Evolutionary conservation across 2,113 vertebrate species (phyloP).

Genomic region (Xenopus laevis): DNA sequence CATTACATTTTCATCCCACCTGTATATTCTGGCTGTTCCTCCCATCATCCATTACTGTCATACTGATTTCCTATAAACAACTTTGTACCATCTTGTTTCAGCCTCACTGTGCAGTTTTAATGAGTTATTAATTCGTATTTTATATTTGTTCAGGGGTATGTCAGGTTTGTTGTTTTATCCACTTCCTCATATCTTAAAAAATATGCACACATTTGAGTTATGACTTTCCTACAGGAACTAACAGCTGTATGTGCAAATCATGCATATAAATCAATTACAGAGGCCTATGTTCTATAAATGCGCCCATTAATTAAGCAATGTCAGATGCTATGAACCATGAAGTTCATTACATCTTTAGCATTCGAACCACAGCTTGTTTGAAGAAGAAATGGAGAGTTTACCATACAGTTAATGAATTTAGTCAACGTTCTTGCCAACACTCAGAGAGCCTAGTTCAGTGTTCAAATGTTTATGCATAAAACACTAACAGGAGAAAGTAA

Average conservation of each 20-base stretch:
- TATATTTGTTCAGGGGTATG: slow-evolving; percentile 54
- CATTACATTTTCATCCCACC: slow-evolving; percentile 19
- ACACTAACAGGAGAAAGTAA: slow-evolving; percentile 75
- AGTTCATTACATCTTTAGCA: slow-evolving; percentile 99
- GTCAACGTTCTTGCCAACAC: slow-evolving; percentile 73
- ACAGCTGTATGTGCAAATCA: slow-evolving; percentile 99
- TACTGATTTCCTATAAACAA: slow-evolving; percentile 14
- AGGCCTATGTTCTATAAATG: slow-evolving; percentile 98
- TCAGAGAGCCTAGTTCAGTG: slow-evolving; percentile 74
- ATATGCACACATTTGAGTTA: slow-evolving; percentile 84
- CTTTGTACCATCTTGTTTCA: slow-evolving; percentile 10
- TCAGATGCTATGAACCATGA: slow-evolving; percentile 98
- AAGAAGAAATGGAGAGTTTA: slow-evolving; percentile 86
- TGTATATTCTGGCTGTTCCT: slow-evolving; percentile 2
- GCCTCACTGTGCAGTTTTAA: slow-evolving; percentile 49
- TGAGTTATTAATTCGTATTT: slow-evolving; percentile 59
- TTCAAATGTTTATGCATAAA: slow-evolving; percentile 82
- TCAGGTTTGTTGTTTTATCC: slow-evolving; percentile 54
- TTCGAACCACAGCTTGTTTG: slow-evolving; percentile 94
- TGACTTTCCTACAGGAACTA: slow-evolving; percentile 99
- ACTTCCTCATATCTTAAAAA: slow-evolving; percentile 60
- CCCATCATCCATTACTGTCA: slow-evolving; percentile 17
- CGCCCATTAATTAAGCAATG: slow-evolving; percentile 99
- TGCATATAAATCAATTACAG: slow-evolving; percentile 99
- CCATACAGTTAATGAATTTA: slow-evolving; percentile 90